Evolutionary conservation across 2,888 invertebrate species (phyloP).

Genomic region (Psococerastis gibbosa): DNA sequence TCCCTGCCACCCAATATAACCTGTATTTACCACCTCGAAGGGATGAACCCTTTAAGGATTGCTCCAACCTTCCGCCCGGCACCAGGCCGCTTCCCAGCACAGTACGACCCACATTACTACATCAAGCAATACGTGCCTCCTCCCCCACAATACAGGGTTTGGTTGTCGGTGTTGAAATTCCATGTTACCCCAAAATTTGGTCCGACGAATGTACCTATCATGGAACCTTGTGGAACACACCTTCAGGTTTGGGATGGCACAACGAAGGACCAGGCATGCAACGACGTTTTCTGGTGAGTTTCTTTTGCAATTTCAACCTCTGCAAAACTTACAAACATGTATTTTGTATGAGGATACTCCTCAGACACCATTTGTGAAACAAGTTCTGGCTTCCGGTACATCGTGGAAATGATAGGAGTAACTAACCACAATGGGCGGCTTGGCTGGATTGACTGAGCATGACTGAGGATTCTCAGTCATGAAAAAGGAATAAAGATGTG

Average conservation of each 20-base stretch:
- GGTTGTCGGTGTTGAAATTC: constrained; percentile 74
- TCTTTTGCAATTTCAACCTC: too few species aligned
- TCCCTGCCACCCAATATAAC: constrained; percentile 75
- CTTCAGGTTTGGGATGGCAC: constrained; percentile 71
- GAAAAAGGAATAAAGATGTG: too few species aligned
- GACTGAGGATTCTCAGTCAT: too few species aligned
- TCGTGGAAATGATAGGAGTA: too few species aligned
- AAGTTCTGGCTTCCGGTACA: too few species aligned
- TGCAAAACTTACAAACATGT: too few species aligned
- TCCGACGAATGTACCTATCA: constrained; percentile 39
- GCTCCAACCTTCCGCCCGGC: constrained; percentile 34
- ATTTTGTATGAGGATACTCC: too few species aligned
- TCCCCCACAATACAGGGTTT: constrained; percentile 53
- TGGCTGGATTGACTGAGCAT: too few species aligned
- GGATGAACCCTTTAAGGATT: constrained; percentile 20
- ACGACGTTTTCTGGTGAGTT: constrained; percentile 61
- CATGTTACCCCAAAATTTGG: constrained; percentile 48
- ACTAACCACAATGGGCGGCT: too few species aligned
- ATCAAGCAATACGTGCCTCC: constrained; percentile 34
- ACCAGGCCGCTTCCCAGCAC: constrained; percentile 34
- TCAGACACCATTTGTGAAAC: too few species aligned
- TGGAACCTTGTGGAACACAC: constrained; percentile 64
- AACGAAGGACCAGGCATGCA: constrained; percentile 28
- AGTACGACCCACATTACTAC: constrained; percentile 31
- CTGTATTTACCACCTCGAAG: constrained; percentile 67